Evolutionary conservation across 2,888 invertebrate species (phyloP).

Genomic region (Scelioninae gen. 2): DNA sequence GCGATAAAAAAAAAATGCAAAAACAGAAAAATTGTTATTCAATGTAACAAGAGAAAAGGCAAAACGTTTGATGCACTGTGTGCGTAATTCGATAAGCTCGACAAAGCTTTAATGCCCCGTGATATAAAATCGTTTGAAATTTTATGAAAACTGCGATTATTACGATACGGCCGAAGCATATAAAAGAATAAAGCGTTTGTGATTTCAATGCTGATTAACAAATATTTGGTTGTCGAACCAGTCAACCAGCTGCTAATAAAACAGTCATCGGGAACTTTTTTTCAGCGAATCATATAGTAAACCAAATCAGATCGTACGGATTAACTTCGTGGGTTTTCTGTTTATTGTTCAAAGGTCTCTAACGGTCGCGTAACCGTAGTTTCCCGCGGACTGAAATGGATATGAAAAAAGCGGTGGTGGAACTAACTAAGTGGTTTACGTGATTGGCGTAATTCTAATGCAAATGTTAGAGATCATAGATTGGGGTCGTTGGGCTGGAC

Average conservation of each 20-base stretch:
- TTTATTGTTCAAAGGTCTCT: constrained; percentile 2
- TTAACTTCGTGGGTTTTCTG: not conserved
- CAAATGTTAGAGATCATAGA: constrained; percentile 47
- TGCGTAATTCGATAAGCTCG: constrained; percentile 1
- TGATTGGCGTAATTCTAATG: constrained; percentile 51
- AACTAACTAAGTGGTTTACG: constrained; percentile 36
- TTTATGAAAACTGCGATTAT: constrained; percentile 10
- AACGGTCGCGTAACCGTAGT: constrained; percentile 1
- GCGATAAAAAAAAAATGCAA: not conserved
- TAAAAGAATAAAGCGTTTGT: constrained; percentile 2
- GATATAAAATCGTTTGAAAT: constrained; percentile 21
- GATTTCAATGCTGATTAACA: not conserved
- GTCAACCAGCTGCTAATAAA: not conserved
- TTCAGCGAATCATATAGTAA: not conserved
- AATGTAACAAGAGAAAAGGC: not conserved
- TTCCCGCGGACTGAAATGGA: not conserved
- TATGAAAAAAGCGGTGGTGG: constrained; percentile 2
- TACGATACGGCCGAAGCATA: not conserved
- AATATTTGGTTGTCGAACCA: not conserved
- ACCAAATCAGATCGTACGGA: not conserved
- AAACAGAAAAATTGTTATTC: too few relatives aligned
- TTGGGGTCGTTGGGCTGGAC: constrained; percentile 17
- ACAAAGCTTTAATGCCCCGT: constrained; percentile 10
- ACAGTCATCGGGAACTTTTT: not conserved
- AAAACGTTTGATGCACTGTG: not conserved